A percentile compares a stretch with the other conserved stretches of the same genome.
phyloP scores from a whole-genome alignment of 1,140 invertebrate species.

The Eciton burchellii region DNA sequence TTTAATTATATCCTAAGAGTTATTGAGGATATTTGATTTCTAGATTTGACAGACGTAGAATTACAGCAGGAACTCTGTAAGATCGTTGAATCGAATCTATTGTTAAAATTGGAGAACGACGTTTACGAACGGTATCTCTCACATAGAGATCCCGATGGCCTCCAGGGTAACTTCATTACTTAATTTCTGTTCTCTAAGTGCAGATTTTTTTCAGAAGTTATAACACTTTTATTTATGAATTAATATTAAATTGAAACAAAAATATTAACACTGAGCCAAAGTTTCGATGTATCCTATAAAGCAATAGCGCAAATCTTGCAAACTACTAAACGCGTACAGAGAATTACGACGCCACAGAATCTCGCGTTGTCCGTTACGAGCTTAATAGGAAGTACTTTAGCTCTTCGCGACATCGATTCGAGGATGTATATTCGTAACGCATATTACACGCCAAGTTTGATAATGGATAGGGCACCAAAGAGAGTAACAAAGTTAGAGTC shows the following conservation, averaged over 20 bases:
- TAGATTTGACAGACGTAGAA: conserved; percentile 73
- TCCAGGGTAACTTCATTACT: conserved; percentile 68
- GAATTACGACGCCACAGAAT: conserved; percentile 28
- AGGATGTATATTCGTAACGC: conserved; percentile 55
- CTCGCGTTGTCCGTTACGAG: conserved; percentile 55
- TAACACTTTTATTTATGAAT: neutral
- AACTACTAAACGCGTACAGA: conserved; percentile 62
- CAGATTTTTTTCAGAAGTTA: neutral
- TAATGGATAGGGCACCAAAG: neutral
- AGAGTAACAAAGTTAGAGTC: conserved; percentile 50
- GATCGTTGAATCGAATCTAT: conserved; percentile 63
- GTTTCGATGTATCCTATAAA: conserved; percentile 39
- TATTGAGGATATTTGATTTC: conserved; percentile 1
- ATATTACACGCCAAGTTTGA: conserved; percentile 21
- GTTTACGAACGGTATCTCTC: conserved; percentile 76
- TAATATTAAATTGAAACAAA: conserved; percentile 12
- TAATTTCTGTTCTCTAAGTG: conserved; percentile 6
- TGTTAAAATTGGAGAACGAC: conserved; percentile 77
- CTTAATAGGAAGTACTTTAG: conserved; percentile 56
- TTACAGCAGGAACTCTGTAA: conserved; percentile 68
- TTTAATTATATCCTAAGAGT: neutral
- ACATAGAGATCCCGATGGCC: conserved; percentile 70
- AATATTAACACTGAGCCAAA: neutral
- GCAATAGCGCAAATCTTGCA: conserved; percentile 71
- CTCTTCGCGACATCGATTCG: neutral